These are phyloP conservation scores for Centropus unirufus DNA, from an alignment of 2,113 vertebrate species.

Conservation along the genomic window DNA sequence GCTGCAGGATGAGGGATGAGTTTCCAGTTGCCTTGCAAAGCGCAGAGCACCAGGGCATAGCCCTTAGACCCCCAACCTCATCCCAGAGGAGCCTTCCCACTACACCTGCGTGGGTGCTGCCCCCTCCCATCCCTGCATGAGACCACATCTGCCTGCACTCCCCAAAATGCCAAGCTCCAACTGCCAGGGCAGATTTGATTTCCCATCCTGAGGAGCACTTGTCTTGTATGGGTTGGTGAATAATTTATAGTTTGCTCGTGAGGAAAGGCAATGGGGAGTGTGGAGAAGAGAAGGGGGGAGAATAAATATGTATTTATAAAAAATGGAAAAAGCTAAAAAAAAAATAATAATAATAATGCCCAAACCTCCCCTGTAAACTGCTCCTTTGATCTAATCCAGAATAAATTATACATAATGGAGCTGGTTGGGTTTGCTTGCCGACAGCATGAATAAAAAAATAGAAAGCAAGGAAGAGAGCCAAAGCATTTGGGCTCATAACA, in stretches of 20 bases:
- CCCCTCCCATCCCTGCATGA: not conserved
- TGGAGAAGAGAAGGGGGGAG: too few relatives aligned
- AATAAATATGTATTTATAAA: constrained; percentile 46
- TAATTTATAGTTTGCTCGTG: constrained; percentile 41
- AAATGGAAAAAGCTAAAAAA: constrained; percentile 1
- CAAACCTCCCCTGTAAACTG: constrained; percentile 27
- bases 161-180: not conserved
- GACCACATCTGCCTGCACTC: fast-evolving
- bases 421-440: constrained; percentile 11
- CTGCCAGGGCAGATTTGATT: not conserved
- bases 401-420: constrained; percentile 45
- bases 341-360: not conserved
- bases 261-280: not conserved
- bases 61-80: not conserved
- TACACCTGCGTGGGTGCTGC: not conserved
- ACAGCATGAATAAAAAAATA: constrained; percentile 44
- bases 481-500: not conserved
- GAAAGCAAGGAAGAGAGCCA: not conserved
- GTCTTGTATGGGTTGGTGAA: not conserved
- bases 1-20: not conserved
- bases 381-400: constrained; percentile 46
- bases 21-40: not conserved
- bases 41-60: not conserved
- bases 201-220: constrained; percentile 25
- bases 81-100: not conserved